Conservation (phyloP, 2,113 vertebrate species). For the Protobothrops mucrosquamatus region DNA sequence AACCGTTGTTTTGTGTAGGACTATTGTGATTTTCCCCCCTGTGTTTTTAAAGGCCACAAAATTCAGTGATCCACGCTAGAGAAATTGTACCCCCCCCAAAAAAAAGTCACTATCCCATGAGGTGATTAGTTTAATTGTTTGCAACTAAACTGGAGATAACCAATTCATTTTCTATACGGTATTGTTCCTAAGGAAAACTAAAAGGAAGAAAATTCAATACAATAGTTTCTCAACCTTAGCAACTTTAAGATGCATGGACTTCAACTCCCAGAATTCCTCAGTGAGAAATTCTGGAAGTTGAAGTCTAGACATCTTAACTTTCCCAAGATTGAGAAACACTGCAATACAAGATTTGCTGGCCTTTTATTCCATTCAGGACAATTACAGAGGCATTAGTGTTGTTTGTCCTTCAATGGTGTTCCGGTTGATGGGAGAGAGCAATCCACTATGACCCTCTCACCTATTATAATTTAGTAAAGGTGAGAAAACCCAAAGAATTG, state of each 20-base stretch:
- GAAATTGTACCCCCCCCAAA: not conserved
- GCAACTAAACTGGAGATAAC: conserved; percentile 41
- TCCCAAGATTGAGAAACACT: not conserved
- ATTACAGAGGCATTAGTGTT: conserved; percentile 27
- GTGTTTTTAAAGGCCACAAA: conserved; percentile 73
- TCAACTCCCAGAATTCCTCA: not conserved
- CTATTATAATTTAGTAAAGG: not conserved
- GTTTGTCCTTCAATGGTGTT: conserved; percentile 36
- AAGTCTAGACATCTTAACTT: not conserved
- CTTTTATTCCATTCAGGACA: conserved; percentile 44
- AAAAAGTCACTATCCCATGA: not conserved
- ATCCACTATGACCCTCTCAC: not conserved
- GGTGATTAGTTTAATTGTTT: conserved; percentile 52
- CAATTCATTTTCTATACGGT: conserved; percentile 24
- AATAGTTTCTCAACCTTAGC: not conserved
- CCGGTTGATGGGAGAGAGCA: not conserved
- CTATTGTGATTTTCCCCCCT: conserved; percentile 52
- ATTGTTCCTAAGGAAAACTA: conserved; percentile 46
- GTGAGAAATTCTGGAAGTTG: not conserved
- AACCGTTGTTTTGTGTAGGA: conserved; percentile 49
- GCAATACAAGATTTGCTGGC: not conserved
- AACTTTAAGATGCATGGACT: not conserved
- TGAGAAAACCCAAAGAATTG: not conserved
- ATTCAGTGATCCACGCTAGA: conserved; percentile 49
- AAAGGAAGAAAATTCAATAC: conserved; percentile 31